Base-by-base conservation (phyloP, 2,113 vertebrate species). In the Chionis minor region DNA sequence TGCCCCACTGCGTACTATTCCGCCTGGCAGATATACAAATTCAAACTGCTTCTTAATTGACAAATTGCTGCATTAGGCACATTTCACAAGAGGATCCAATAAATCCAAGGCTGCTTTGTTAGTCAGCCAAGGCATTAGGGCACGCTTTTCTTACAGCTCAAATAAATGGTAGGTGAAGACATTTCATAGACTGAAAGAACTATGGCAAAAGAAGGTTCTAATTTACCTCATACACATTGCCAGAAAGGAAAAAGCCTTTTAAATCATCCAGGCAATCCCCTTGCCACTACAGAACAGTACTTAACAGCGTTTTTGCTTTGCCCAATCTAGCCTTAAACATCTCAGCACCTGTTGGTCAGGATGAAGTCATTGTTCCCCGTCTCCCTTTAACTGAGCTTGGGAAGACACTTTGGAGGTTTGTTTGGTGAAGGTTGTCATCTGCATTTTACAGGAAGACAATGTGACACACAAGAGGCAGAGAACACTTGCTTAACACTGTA, bases 101-200 rank as follows among this genome's bases (percentile, higher is more conserved):
- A 97, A 92, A 95, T 95, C 63, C 91, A 77, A 90, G 63, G 70
- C 54, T 92, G 78, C 51, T 96, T 92, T 94, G 81, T 95, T 85
- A 87, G 78, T 80, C 70, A 69, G 94, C 86, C 84, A 95, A 94
- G 42, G 92, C 86, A 95, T 94, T 94, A 97, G 90, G 70, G 56
- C 84, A 82, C 72, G 84, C 66, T 81, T 91, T 86, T 93, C 92
- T 94, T 93, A 77, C 74, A 94, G 74, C 58, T n/a, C 69, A 81
- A 92, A 95, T 61, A 94, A 91, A 96, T 62, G 71, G 89, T 85
- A 96, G 91, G 96, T 92, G 95, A 97, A 92, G 90, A 86, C n/a
- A 40, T 92, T 96, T 91, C 90, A 96, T 52, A 95, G 87, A 97
- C 94, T 93, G 74, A 59, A 91, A 96, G 81, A 92, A 95, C 58